A percentile compares a stretch with the other conserved stretches of the same genome.
phyloP scores from a whole-genome alignment of 2,888 invertebrate species.

The Didymodactylos carnosus region DNA sequence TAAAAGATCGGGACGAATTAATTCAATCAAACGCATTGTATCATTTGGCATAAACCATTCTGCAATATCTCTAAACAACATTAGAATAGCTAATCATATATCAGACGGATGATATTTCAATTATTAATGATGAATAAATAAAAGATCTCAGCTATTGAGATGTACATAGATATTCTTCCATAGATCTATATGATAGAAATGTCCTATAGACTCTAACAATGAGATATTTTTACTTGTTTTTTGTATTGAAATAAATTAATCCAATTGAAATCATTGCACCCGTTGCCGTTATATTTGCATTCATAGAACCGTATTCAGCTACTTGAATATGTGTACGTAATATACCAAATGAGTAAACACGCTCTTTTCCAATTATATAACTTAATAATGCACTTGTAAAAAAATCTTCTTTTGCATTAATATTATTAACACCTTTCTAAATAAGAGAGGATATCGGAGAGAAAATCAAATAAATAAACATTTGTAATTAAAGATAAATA shows the following conservation, averaged over 20 bases:
- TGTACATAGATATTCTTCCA: not conserved
- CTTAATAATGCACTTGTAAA: not conserved
- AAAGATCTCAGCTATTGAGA: not conserved
- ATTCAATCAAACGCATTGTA: conserved; percentile 70
- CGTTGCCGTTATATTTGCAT: conserved; percentile 82
- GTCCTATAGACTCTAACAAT: too few species aligned
- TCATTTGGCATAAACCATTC: conserved; percentile 72
- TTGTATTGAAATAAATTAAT: conserved; percentile 66
- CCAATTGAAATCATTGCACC: conserved; percentile 84
- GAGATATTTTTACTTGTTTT: conserved; percentile 48
- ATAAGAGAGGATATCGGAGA: not conserved
- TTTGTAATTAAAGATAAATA: not conserved
- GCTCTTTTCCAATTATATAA: not conserved
- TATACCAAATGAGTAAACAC: not conserved
- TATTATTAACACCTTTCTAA: conserved; percentile 51
- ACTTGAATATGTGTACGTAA: not conserved
- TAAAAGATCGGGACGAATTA: conserved; percentile 71
- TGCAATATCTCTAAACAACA: conserved; percentile 48
- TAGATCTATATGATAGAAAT: too few species aligned
- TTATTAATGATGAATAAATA: not conserved
- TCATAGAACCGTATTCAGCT: conserved; percentile 62
- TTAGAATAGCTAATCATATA: not conserved
- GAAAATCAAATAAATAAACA: not conserved
- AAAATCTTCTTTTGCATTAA: not conserved
- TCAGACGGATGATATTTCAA: not conserved